Percentiles rank a stretch among this genome's conserved stretches.
Conservation (phyloP, 2,888 invertebrate genomes). For the Hypomecis punctinalis region DNA sequence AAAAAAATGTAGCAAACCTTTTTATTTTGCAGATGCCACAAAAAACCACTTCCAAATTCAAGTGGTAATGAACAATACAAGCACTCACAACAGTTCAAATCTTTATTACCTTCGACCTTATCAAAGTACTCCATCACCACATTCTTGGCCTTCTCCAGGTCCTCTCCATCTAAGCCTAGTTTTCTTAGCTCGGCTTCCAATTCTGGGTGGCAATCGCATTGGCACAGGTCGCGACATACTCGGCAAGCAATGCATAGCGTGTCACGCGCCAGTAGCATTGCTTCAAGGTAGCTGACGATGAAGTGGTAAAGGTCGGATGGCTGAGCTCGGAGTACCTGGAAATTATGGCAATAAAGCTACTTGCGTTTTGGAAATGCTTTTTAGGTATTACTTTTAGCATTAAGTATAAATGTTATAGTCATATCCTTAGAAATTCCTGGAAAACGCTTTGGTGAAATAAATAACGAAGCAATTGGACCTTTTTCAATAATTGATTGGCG, state of each 20-base stretch:
- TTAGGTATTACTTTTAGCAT: too few species aligned
- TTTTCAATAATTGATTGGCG: too few species aligned
- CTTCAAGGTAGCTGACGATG: constrained; percentile 88
- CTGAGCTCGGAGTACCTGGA: constrained; percentile 87
- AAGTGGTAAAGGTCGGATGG: constrained; percentile 87
- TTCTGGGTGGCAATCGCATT: constrained; percentile 53
- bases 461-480: too few species aligned
- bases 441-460: too few species aligned
- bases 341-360: neutral
- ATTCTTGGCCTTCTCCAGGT: constrained; percentile 47
- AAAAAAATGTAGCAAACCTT: too few species aligned
- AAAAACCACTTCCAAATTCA: neutral
- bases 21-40: too few species aligned
- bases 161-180: constrained; percentile 56
- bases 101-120: constrained; percentile 50
- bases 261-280: constrained; percentile 87
- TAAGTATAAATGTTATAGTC: too few species aligned
- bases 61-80: too few species aligned
- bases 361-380: neutral
- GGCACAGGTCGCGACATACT: constrained; percentile 55
- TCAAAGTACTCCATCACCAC: constrained; percentile 57
- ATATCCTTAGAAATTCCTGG: neutral
- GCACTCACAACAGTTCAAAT: neutral
- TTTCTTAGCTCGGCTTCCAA: constrained; percentile 57
- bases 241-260: constrained; percentile 68